A percentile compares a stretch with the other conserved stretches of the same genome.
phyloP scores from a whole-genome alignment of 2,113 vertebrate genomes.

The Puffinus mauretanicus region DNA sequence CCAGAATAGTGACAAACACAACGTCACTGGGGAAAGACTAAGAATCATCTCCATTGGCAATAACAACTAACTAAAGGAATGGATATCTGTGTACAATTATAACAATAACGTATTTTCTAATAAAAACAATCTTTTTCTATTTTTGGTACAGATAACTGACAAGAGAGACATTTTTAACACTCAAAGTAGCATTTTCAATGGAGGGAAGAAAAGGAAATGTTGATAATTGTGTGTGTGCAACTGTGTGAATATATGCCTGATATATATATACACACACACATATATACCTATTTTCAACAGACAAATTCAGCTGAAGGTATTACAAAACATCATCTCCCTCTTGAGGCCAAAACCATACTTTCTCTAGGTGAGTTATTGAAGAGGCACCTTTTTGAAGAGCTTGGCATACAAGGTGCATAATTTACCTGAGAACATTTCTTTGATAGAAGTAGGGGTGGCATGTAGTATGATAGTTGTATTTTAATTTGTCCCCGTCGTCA shows the following conservation, averaged over 20 bases:
- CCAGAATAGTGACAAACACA: conserved; percentile 74
- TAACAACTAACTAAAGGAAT: conserved; percentile 51
- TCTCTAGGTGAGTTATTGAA: neutral
- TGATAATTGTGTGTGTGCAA: neutral
- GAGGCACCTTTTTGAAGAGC: neutral
- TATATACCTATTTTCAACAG: neutral
- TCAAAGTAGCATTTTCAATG: neutral
- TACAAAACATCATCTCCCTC: neutral
- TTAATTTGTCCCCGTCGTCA: neutral
- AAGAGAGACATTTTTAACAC: neutral
- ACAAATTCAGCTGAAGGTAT: neutral
- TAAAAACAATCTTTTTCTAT: neutral
- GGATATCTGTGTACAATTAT: conserved; percentile 28
- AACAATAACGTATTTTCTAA: conserved; percentile 13
- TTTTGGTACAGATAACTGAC: neutral
- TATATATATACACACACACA: neutral
- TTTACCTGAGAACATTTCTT: neutral
- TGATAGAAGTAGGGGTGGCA: neutral
- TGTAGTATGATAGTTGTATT: neutral
- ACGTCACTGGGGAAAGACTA: conserved; percentile 61
- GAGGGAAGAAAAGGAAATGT: neutral
- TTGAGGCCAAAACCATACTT: neutral
- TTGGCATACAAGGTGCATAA: neutral
- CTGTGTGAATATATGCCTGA: neutral
- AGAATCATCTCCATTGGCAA: conserved; percentile 51